Evolutionary conservation across 2,113 vertebrate genomes (phyloP).

Genomic region (Eulacestoma nigropectus): DNA sequence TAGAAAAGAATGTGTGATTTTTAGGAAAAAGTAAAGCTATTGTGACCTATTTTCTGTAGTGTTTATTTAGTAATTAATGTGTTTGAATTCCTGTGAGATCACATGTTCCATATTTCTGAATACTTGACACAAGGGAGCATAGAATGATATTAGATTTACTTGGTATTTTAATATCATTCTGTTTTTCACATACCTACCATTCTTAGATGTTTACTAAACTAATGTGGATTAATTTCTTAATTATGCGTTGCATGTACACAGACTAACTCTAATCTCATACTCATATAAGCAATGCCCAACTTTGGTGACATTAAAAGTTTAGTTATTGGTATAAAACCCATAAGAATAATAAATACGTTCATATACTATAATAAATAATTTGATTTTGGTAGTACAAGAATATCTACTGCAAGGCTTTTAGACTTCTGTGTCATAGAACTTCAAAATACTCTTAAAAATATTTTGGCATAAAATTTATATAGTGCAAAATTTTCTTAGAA

Average conservation of each 20-base stretch:
- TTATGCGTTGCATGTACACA: background rate
- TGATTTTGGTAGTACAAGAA: background rate
- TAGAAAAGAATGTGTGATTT: conserved; percentile 9
- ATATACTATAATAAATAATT: background rate
- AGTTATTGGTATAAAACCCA: background rate
- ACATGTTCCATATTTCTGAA: conserved; percentile 21
- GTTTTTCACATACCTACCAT: background rate
- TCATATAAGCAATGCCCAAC: background rate
- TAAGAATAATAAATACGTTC: background rate
- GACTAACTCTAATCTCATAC: background rate
- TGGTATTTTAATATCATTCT: background rate
- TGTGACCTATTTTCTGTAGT: conserved; percentile 20
- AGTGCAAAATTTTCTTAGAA: background rate
- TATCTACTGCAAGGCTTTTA: background rate
- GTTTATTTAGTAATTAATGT: conserved; percentile 58
- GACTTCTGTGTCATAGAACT: background rate
- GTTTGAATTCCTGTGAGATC: conserved; percentile 54
- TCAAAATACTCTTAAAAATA: background rate
- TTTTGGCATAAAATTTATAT: background rate
- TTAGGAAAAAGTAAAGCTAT: conserved; percentile 32
- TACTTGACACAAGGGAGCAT: background rate
- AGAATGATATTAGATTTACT: conserved; percentile 13
- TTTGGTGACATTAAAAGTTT: background rate
- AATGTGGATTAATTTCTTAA: background rate
- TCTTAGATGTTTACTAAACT: background rate